A percentile compares a stretch with the other conserved stretches of the same genome.
Evolutionary conservation across 2,888 invertebrate species (phyloP).

Genomic region (Allophyes oxyacanthae): DNA sequence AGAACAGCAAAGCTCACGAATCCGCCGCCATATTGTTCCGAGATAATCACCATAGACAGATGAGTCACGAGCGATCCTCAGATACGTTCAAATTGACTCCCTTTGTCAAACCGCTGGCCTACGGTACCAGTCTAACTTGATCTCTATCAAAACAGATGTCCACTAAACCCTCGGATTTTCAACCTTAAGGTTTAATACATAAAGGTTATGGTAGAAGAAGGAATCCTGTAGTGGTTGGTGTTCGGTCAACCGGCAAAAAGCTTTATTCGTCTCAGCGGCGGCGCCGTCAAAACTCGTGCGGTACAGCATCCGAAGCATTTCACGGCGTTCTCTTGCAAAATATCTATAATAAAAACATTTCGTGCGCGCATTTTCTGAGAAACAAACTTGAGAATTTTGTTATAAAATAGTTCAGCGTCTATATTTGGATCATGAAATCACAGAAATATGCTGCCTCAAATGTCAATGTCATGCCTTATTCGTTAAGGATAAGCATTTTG

Average conservation of each 20-base stretch:
- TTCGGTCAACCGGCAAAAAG: conserved; percentile 51
- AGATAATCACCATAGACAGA: conserved; percentile 80
- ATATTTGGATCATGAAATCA: conserved; percentile 37
- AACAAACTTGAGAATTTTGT: conserved; percentile 27
- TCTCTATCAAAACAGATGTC: conserved; percentile 48
- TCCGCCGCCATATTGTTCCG: conserved; percentile 66
- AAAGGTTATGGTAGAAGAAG: conserved; percentile 23
- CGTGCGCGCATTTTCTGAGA: conserved; percentile 49
- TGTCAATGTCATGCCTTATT: conserved; percentile 41
- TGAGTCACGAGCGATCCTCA: conserved; percentile 82
- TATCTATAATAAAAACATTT: conserved; percentile 47
- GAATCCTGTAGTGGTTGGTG: conserved; percentile 28
- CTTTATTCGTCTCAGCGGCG: conserved; percentile 51
- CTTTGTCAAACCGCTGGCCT: conserved; percentile 78
- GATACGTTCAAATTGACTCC: conserved; percentile 80
- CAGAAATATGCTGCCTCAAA: conserved; percentile 27
- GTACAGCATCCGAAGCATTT: conserved; percentile 57
- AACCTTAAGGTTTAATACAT: conserved; percentile 25
- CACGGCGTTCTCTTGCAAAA: conserved; percentile 60
- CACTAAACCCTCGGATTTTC: conserved; percentile 21
- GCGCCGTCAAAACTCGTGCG: conserved; percentile 59
- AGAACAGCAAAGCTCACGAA: conserved; percentile 57
- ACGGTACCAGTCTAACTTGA: conserved; percentile 55
- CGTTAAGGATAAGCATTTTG: conserved; percentile 10
- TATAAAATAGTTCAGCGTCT: conserved; percentile 33